phyloP scores from a whole-genome alignment of 2,888 invertebrate genomes.

The Steinernema hermaphroditum region DNA sequence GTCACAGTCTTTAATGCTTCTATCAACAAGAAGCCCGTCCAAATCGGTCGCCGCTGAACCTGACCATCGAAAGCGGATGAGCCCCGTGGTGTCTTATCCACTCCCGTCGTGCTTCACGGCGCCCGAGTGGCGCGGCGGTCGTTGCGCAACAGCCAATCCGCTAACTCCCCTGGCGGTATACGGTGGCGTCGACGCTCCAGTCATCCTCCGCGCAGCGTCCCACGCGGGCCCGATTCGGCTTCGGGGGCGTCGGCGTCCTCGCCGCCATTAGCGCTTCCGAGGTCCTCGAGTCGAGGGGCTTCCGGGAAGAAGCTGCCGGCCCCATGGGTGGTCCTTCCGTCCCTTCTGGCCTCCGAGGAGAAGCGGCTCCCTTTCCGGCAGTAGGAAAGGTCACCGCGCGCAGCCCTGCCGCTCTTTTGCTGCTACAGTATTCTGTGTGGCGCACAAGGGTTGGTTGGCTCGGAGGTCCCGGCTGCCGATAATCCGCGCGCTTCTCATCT shows the following conservation, averaged over 20 bases:
- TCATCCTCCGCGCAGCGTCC: no score
- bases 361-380: background rate
- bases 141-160: constrained; percentile 28
- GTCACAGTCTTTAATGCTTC: no score
- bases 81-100: background rate
- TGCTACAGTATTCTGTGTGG: background rate
- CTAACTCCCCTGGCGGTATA: constrained; percentile 8
- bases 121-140: no score
- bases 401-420: background rate
- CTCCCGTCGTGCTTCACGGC: no score
- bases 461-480: constrained; percentile 5
- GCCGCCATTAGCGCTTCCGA: no score
- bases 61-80: no score
- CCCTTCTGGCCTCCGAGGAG: background rate
- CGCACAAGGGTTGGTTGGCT: background rate
- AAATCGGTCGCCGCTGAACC: no score
- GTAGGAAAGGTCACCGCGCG: background rate
- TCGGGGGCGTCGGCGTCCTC: no score
- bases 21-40: no score
- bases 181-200: constrained; percentile 9
- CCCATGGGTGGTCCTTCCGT: constrained; percentile 10
- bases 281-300: constrained; percentile 2
- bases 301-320: background rate
- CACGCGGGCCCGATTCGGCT: no score
- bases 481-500: constrained; percentile 31